These are phyloP conservation scores for Anoplophora glabripennis DNA, from an alignment of 1,140 invertebrate genomes.

Conservation along the genomic window DNA sequence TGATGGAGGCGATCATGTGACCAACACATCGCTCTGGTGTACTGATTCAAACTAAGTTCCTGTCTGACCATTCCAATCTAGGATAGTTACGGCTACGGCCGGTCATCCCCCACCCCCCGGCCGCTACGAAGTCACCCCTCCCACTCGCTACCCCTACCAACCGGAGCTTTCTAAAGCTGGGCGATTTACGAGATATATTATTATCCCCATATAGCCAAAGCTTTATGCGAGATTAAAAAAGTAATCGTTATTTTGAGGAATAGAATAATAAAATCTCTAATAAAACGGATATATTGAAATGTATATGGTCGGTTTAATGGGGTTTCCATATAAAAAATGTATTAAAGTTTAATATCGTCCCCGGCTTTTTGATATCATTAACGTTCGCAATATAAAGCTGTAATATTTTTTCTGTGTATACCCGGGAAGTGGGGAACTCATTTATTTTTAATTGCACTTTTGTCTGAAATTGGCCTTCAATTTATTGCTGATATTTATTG, in stretches of 20 bases:
- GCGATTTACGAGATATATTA: slow-evolving; percentile 20
- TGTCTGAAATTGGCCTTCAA: too few species aligned
- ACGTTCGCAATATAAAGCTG: too few species aligned
- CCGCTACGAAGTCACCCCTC: slow-evolving; percentile 23
- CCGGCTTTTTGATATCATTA: too few species aligned
- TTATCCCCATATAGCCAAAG: slow-evolving; percentile 6
- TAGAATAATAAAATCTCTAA: slow-evolving; percentile 16
- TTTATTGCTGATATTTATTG: too few species aligned
- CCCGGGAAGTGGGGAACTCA: too few species aligned
- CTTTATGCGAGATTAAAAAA: slow-evolving; percentile 30
- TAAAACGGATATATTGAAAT: slow-evolving; percentile 20
- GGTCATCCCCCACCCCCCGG: slow-evolving; percentile 28
- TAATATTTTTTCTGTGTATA: too few species aligned
- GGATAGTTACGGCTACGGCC: slow-evolving; percentile 7
- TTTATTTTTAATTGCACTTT: too few species aligned
- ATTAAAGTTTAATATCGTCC: too few species aligned
- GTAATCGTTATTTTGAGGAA: slow-evolving; percentile 28
- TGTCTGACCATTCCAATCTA: background rate
- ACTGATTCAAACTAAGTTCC: background rate
- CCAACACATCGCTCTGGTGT: background rate
- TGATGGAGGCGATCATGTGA: background rate
- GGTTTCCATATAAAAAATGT: slow-evolving; percentile 7
- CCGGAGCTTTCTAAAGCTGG: slow-evolving; percentile 22
- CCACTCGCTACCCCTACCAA: slow-evolving; percentile 19
- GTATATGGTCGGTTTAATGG: slow-evolving; percentile 14